phyloP scores from a whole-genome alignment of 1,140 invertebrate species.

The Bombus superbus region DNA sequence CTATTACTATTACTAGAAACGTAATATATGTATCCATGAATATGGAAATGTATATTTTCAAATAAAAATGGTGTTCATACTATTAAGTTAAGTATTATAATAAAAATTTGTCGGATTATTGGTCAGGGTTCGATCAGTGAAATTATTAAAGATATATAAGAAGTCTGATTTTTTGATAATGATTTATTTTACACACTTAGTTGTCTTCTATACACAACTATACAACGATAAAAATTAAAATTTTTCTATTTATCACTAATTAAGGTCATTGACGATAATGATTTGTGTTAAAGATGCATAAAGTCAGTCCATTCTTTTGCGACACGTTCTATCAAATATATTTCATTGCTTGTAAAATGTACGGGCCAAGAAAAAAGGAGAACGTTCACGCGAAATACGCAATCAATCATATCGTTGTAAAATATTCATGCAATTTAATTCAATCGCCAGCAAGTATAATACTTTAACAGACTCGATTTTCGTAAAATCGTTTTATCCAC shows the following conservation, averaged over 20 bases:
- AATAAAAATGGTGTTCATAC: conserved; percentile 69
- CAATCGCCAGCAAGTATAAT: conserved; percentile 7
- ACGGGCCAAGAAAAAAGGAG: not conserved
- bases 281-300: conserved; percentile 65
- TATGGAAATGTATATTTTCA: conserved; percentile 71
- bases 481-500: conserved; percentile 35
- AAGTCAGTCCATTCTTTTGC: conserved; percentile 64
- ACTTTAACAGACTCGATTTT: conserved; percentile 9
- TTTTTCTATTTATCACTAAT: conserved; percentile 72
- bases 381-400: conserved; percentile 19
- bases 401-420: conserved; percentile 16
- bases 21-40: conserved; percentile 33
- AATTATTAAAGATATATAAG: not conserved
- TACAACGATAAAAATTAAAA: conserved; percentile 81
- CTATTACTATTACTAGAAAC: conserved; percentile 26
- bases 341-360: conserved; percentile 21
- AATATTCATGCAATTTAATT: conserved; percentile 33
- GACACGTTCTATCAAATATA: conserved; percentile 41
- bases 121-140: too few relatives aligned
- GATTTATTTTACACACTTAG: conserved; percentile 81
- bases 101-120: not conserved
- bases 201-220: conserved; percentile 81
- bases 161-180: conserved; percentile 72
- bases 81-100: not conserved
- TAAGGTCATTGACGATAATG: conserved; percentile 67